Evolutionary conservation across 1,140 invertebrate species (phyloP), one percentile per base, ranked within the genome.

Genomic region (Diachasmimorpha longicaudata): DNA sequence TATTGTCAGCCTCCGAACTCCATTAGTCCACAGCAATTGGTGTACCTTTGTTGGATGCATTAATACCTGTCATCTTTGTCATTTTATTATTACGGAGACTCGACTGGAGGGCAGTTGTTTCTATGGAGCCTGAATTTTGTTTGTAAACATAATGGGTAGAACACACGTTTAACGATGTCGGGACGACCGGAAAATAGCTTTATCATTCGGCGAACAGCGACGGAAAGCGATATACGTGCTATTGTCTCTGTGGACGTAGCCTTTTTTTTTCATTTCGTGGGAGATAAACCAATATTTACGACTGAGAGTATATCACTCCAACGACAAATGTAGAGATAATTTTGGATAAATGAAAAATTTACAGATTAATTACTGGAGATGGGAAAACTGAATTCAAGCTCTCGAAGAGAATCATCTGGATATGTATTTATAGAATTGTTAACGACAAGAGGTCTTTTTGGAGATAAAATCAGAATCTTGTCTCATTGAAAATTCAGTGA

Each of bases 251-350:
- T 19, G 58, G 58, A 63, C 58, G 58, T 63, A 31, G 10, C 19
- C 48, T 52, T 52, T 63, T 63, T n/a, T 58, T 63, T 63, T 63
- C 23, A 25, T 63, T 63, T 13, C 23, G 5, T 10, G 23, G 11
- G 58, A 63, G 58, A 63, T 63, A 63, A 63, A 23, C 23, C 21
- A 31, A 63, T 25, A 63, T 63, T 63, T 63, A 63, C 23, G 58
- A 31, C 19, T 23, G 58, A 21, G n/a, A 25, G 23, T 63, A 63
- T 63, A 63, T 63, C 23, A 25, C 23, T 63, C 23, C 11, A 63
- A 63, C 23, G 58, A 63, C 58, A 63, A 63, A 63, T 63, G 58
- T 31, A 63, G 9, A 63, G 58, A 63, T 63, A 63, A 63, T 63
- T 63, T 31, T 13, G 2, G 48, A 52, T 19, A 52, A 52, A 52